Evolutionary conservation across 2,797 vertebrate genomes (phyloP).

Genomic region (Alfaro cultratus): DNA sequence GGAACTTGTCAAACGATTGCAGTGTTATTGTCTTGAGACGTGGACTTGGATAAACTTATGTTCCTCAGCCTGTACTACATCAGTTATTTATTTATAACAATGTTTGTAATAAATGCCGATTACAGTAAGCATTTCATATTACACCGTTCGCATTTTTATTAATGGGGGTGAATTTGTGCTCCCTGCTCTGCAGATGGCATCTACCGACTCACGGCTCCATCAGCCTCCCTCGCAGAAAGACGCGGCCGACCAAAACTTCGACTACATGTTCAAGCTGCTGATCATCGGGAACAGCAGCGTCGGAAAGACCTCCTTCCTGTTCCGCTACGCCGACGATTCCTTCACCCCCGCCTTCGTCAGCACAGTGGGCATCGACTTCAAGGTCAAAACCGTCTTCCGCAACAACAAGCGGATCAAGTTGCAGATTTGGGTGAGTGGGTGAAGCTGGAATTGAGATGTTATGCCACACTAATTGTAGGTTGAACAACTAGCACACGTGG

Average conservation of each 20-base stretch:
- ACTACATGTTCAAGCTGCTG: slow-evolving; percentile 98
- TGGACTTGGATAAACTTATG: not conserved
- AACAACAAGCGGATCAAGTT: slow-evolving; percentile 98
- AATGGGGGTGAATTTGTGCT: not conserved
- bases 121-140: not conserved
- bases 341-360: slow-evolving; percentile 98
- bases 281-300: slow-evolving; percentile 99
- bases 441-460: not conserved
- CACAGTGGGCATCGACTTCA: slow-evolving; percentile 98
- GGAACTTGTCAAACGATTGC: not conserved
- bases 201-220: slow-evolving; percentile 80
- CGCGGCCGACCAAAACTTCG: slow-evolving; percentile 94
- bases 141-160: not conserved
- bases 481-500: not conserved
- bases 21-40: not conserved
- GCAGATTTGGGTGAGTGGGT: slow-evolving; percentile 93
- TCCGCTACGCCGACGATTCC: slow-evolving; percentile 96
- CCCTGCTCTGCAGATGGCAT: slow-evolving; percentile 83
- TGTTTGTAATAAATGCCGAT: not conserved
- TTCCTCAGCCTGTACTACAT: not conserved
- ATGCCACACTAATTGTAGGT: no score
- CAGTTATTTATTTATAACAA: not conserved
- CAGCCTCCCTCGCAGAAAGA: slow-evolving; percentile 86
- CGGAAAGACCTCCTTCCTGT: slow-evolving; percentile 96
- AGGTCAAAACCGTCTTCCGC: slow-evolving; percentile 98